Base-by-base conservation (phyloP, 1,140 invertebrate genomes). In the Polypedilum vanderplanki region DNA sequence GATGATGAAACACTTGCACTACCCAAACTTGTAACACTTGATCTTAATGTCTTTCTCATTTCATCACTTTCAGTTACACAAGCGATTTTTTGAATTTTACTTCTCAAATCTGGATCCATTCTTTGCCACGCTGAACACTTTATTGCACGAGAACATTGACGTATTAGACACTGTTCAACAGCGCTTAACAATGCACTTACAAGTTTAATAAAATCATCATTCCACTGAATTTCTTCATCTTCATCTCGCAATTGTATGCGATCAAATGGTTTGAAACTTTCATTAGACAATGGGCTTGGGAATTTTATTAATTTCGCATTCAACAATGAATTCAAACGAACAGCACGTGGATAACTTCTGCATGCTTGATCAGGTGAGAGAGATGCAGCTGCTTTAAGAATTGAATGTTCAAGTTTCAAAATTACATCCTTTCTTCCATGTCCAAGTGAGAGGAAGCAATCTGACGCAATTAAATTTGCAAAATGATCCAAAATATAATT, bases 281-380 rank as follows among this genome's bases (percentile, higher is more conserved):
- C 70, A 77, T 79, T 80, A 0, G 40, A 46, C 10, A 65, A 74
- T 73, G 79, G 33, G 40, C n/a, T 79, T 0, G 81, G 80, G 79
- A 83, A 80, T 33, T 82, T 80, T 24, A 81, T 79, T 8, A 82
- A 77, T 75, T 83, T 83, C 8, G 81, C 79, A 64, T 80, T 79
- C 22, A 83, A 76, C 15, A 83, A 79, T 0, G 81, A 79, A 20
- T 83, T 81, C 3, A 83, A 40, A 0, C 81, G 79, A 17, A 80
- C 81, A 0, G 82, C 78, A 4, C 85, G 82, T 46, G 85, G 84
- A 77, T 91, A 90, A 79, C 88, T 88, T 74, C 87, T 86, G 78
- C 90, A 92, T 0, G 90, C 90, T 80, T 91, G 88, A 77, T 92
- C 90, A 0, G 89, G 87, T 0, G 87, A 86, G 9, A 91, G 79